These are phyloP conservation scores for Campylomormyrus numenius DNA, from an alignment of 2,113 vertebrate species.

Conservation along the genomic window DNA sequence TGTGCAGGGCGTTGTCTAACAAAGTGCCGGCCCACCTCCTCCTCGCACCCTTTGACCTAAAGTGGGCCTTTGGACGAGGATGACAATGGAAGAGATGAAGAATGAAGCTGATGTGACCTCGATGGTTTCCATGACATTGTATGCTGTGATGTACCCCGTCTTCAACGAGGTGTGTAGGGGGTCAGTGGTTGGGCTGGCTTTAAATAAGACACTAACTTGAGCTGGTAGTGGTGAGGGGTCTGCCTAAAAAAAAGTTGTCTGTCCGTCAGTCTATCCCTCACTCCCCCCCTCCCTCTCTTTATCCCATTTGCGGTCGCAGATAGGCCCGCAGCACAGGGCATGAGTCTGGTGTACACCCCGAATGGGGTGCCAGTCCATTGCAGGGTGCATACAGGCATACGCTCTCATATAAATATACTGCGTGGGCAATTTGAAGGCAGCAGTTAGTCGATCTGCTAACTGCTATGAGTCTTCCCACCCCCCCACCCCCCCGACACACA, in stretches of 20 bases:
- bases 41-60: conserved; percentile 64
- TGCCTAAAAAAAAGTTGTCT: not conserved
- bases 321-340: not conserved
- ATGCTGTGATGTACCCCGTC: conserved; percentile 91
- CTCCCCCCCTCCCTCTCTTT: not conserved
- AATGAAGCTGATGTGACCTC: conserved; percentile 87
- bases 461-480: not conserved
- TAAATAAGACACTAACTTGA: not conserved
- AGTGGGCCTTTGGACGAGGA: conserved; percentile 82
- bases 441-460: not conserved
- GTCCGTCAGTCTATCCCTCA: not conserved
- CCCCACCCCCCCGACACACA: not conserved
- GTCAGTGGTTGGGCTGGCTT: not conserved
- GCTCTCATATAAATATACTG: not conserved
- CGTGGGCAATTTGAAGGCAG: not conserved
- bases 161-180: conserved; percentile 77
- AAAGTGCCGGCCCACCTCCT: conserved; percentile 61
- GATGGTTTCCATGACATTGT: conserved; percentile 86
- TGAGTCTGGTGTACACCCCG: not conserved
- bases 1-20: conserved; percentile 53
- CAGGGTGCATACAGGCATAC: not conserved
- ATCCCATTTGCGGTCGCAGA: not conserved
- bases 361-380: not conserved
- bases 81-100: conserved; percentile 97
- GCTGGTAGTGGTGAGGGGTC: not conserved